Conservation (phyloP, 2,888 invertebrate genomes). For the Cheiracanthium punctorium region DNA sequence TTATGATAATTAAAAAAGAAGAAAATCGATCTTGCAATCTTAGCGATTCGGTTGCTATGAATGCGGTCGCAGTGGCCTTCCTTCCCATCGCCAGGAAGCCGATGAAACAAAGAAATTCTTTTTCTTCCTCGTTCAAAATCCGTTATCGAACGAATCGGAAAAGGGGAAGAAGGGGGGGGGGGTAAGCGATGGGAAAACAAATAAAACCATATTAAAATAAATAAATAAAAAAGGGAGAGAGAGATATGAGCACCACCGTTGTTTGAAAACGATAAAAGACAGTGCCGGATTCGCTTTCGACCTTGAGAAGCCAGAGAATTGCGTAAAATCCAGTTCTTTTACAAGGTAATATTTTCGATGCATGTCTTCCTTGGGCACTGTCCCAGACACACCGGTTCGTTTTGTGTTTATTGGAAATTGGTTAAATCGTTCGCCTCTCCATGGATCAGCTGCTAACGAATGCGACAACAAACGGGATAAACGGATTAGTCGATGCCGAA, state of each 20-base stretch:
- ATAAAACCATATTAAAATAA: too few relatives aligned
- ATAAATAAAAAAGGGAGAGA: neutral
- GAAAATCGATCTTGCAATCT: too few relatives aligned
- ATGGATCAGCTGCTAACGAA: neutral
- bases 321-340: neutral
- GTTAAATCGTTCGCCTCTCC: neutral
- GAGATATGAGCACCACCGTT: neutral
- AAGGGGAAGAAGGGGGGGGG: neutral
- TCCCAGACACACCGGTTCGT: neutral
- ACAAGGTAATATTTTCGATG: neutral
- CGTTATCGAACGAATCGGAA: neutral
- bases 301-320: neutral
- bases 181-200: neutral
- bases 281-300: neutral
- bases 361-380: conserved; percentile 3
- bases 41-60: too few relatives aligned
- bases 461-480: neutral
- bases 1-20: too few relatives aligned
- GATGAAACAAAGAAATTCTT: neutral
- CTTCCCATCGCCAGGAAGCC: neutral
- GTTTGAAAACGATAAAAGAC: neutral
- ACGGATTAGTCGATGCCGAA: neutral
- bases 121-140: neutral
- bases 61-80: too few relatives aligned
- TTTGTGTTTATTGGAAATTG: neutral